Base-by-base conservation (phyloP, 2,797 vertebrate species). In the Craterocephalus amniculus region DNA sequence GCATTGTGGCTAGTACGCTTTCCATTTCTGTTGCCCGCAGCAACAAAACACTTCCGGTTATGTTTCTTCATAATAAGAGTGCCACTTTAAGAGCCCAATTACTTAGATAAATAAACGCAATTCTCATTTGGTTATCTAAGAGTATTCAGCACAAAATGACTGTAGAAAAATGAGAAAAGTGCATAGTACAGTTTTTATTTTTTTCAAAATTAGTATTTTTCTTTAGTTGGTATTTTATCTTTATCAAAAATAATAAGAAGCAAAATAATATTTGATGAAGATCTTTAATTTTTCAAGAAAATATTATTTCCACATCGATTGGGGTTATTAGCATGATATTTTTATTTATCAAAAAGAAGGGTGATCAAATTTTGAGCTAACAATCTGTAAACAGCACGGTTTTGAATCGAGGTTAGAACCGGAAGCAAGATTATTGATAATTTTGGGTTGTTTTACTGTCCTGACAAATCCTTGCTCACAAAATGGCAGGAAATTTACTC, bases 401-500 rank as follows among this genome's bases (percentile, higher is more conserved):
- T 40, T 40, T 18, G 10, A 55, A 55, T 31, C 18, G 0, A 22
- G 4, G 5, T 2, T 32, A 4, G 63, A 71, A 63, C 73, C 62
- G 76, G 88, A 91, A 84, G 57, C 13, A 14, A 0, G 0, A 0
- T 22, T 31, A 13, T 18, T 1, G 6, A 31, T 38, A 8, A 54
- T 1, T 43, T 11, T 31, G 1, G 0, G 1, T 2, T 12, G 66
- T 79, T 52, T 84, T 20, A 69, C 32, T 4, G 4, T n/a, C 45
- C 6, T 45, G 8, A 5, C 6, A 32, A 60, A 64, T 24, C 20
- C 22, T 18, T 29, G 79, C 62, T 88, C 87, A 91, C 78, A 85
- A 90, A 87, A 84, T 90, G 89, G 89, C 89, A 90, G 90, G 89
- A 93, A 91, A 76, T 73, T 2, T 48, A 18, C 40, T 63, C 58